Percentiles rank a stretch among this genome's conserved stretches.
Evolutionary conservation across 2,113 vertebrate species (phyloP).

Genomic region (Bujurquina vittata): DNA sequence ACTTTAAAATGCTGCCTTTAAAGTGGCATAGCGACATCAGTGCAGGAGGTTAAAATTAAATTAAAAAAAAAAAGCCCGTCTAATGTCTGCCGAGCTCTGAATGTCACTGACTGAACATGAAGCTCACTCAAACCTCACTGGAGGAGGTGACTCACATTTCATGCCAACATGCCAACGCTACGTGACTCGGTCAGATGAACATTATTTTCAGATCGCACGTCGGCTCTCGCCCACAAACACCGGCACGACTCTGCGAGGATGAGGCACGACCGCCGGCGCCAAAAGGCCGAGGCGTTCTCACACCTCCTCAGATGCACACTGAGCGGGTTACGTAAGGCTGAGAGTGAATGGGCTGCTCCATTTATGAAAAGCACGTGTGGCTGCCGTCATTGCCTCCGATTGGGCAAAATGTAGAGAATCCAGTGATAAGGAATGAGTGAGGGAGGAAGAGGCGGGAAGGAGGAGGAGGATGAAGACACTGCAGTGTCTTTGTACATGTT

Average conservation of each 20-base stretch:
- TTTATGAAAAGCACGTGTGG: neutral
- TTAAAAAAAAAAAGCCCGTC: neutral
- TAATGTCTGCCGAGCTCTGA: neutral
- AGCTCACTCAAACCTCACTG: neutral
- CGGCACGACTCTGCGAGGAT: constrained; percentile 16
- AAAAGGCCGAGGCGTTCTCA: constrained; percentile 50
- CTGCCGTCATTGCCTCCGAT: constrained; percentile 16
- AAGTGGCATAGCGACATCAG: neutral
- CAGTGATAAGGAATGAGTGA: constrained; percentile 3
- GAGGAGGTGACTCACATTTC: constrained; percentile 9
- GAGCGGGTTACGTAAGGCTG: constrained; percentile 42
- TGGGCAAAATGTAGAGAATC: constrained; percentile 34
- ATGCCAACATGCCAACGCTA: constrained; percentile 3
- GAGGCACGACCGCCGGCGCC: neutral
- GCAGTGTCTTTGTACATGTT: constrained; percentile 16
- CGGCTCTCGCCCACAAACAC: constrained; percentile 32
- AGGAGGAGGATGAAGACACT: constrained; percentile 17
- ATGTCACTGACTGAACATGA: neutral
- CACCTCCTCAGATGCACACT: constrained; percentile 56
- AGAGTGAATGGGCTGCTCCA: constrained; percentile 19
- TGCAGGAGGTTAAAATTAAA: neutral
- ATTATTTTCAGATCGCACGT: neutral
- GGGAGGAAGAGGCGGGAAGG: neutral
- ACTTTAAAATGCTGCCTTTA: neutral
- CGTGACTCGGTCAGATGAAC: neutral